A percentile compares a stretch with the other conserved stretches of the same genome.
Evolutionary conservation across 2,888 invertebrate genomes (phyloP).

Genomic region (Oligia fasciuncula): DNA sequence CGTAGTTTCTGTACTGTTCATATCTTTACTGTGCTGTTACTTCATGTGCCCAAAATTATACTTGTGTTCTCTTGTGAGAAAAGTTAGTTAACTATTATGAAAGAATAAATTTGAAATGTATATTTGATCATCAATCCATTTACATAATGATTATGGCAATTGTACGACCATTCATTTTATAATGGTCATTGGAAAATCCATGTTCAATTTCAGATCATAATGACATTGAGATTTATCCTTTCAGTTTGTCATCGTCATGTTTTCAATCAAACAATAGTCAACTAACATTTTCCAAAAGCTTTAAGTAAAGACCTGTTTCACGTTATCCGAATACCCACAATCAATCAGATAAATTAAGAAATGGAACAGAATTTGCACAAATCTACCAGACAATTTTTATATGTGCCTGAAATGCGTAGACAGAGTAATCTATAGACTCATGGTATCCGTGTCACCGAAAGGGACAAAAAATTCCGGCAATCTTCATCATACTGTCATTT

Average conservation of each 20-base stretch:
- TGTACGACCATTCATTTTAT: neutral
- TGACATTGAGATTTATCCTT: neutral
- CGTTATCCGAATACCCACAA: neutral
- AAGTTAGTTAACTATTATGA: neutral
- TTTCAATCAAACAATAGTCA: constrained; percentile 1
- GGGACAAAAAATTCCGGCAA: too few relatives aligned
- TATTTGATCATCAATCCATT: neutral
- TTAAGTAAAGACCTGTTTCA: neutral
- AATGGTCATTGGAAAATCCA: neutral
- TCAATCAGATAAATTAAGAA: neutral
- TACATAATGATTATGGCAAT: neutral
- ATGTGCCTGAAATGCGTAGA: neutral
- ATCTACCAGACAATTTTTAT: neutral
- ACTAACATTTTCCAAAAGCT: neutral
- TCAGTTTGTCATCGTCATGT: neutral
- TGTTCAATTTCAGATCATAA: neutral
- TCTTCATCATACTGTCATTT: too few relatives aligned
- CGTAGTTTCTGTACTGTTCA: too few relatives aligned
- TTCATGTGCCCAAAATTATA: neutral
- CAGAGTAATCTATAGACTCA: too few relatives aligned
- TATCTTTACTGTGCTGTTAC: neutral
- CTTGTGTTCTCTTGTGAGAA: neutral
- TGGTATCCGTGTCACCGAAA: too few relatives aligned
- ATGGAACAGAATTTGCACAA: neutral
- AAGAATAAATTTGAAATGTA: too few relatives aligned